Evolutionary conservation across 2,797 vertebrate genomes (phyloP).

Genomic region (Galagoides demidoff): DNA sequence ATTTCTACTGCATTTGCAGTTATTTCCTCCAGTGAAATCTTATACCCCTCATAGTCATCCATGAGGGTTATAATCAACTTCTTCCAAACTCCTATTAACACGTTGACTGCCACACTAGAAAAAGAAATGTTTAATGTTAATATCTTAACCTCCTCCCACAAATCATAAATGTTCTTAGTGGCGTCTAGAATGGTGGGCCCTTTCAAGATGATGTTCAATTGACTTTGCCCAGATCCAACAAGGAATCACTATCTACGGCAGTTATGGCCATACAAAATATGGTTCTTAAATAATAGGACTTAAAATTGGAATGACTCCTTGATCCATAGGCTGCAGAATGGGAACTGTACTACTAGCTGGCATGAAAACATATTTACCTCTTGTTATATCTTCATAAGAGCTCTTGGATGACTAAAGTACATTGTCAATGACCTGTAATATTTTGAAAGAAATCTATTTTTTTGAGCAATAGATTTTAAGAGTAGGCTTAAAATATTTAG

Average conservation of each 20-base stretch:
- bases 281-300: not conserved
- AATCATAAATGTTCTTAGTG: not conserved
- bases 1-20: not conserved
- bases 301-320: not conserved
- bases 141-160: not conserved
- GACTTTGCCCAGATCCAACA: not conserved
- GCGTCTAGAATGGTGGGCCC: not conserved
- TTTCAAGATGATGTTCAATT: not conserved
- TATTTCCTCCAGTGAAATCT: not conserved
- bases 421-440: not conserved
- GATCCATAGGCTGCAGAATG: not conserved
- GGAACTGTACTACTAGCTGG: not conserved
- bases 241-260: not conserved
- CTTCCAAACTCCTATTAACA: not conserved
- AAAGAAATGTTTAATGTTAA: not conserved
- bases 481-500: not conserved
- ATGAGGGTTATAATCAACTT: not conserved
- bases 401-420: not conserved
- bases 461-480: not conserved
- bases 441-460: not conserved
- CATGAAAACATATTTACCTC: not conserved
- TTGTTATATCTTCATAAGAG: not conserved
- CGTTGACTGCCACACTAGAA: too few relatives aligned
- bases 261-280: not conserved
- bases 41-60: not conserved